Conservation (phyloP, 2,888 invertebrate species). For the Heliconius sara region DNA sequence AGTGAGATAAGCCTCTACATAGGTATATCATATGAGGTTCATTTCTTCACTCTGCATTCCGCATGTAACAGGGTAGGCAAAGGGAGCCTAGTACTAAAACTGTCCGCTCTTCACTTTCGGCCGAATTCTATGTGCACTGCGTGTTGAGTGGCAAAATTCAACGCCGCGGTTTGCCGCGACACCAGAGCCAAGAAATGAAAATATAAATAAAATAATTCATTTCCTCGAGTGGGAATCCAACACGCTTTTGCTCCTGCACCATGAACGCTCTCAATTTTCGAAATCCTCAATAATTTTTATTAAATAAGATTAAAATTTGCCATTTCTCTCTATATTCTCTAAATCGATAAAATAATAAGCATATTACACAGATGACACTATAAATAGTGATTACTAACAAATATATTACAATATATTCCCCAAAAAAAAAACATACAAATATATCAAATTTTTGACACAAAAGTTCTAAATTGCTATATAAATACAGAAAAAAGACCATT, state of each 20-base stretch:
- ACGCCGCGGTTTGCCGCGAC: too few species aligned
- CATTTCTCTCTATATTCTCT: background rate
- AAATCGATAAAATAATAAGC: background rate
- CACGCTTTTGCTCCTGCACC: background rate
- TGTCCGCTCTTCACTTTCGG: too few species aligned
- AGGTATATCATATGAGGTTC: too few species aligned
- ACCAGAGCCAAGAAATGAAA: too few species aligned
- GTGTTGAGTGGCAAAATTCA: too few species aligned
- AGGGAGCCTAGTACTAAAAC: too few species aligned
- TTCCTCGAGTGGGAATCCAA: background rate
- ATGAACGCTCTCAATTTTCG: background rate
- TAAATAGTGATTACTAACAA: background rate
- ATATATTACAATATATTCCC: background rate
- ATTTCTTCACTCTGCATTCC: too few species aligned
- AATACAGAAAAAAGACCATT: constrained; percentile 4
- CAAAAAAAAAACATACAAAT: background rate
- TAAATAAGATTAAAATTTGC: background rate
- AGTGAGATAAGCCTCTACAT: background rate
- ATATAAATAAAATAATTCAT: background rate
- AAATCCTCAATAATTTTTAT: too few species aligned
- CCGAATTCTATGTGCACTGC: too few species aligned
- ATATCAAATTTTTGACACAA: background rate
- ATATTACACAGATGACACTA: background rate
- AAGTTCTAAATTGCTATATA: constrained; percentile 6
- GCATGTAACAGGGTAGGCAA: too few species aligned